Evolutionary conservation across 2,888 invertebrate species (phyloP), one percentile per base, ranked within the genome.

Genomic region (Acanthosepion pharaonis): DNA sequence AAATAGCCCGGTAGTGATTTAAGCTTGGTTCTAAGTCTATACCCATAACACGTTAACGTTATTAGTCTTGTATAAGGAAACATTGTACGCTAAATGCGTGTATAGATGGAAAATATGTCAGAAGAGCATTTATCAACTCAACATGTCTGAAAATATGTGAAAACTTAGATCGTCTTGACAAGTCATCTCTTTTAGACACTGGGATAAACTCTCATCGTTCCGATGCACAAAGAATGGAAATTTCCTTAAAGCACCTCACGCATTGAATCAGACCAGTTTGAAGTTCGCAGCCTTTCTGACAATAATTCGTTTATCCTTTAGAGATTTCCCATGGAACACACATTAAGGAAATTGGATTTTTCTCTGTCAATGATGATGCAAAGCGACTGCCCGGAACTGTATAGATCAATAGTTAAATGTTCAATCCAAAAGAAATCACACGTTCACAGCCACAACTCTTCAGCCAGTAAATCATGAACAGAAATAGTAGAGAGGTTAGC

Each of bases 281-380:
- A 78, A 28, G 78, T 78, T 78, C 78, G n/a, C 78, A 78, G 78
- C 78, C n/a, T 78, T n/a, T 78, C n/a, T 9, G n/a, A 78, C 78
- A 78, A 78, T 78, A 78, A 78, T 78, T 78, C 78, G 78, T 78
- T 78, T 78, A 78, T 78, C n/a, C 78, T n/a, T n/a, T 9, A 9
- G 78, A 78, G 78, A 78, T 78, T 78, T 78, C 78, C 78, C 28
- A 78, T 78, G 78, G 78, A 78, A 78, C 8, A 78, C 78, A 78
- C 78, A 78, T 78, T 78, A 78, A 28, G 78, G 78, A 78, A 78
- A 78, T 78, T 78, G 78, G 78, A 78, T 78, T 78, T n/a, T 78
- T 28, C 78, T 78, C 6, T n/a, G 78, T n/a, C 28, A n/a, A n/a
- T 78, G 28, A 78, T 78, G 8, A 78, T 78, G 28, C 18, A 78